phyloP scores from a whole-genome alignment of 64 coral and sea anemone genomes.

The Stylophora pistillata region DNA sequence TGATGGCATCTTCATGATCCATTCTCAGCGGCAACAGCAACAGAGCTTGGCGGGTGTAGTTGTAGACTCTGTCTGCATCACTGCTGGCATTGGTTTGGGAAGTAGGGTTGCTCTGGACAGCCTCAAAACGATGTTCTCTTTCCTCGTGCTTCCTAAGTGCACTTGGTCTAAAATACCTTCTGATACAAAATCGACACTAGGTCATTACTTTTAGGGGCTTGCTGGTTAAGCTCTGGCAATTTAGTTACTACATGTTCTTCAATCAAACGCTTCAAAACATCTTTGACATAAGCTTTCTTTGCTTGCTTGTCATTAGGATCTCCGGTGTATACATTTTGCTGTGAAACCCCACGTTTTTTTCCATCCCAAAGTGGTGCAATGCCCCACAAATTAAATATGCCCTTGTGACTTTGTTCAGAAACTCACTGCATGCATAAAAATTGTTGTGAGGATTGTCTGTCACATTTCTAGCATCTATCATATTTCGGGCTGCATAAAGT shows the following conservation, averaged over 20 bases:
- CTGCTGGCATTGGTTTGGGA: background rate
- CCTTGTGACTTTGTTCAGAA: slow-evolving; percentile 27
- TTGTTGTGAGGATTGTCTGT: slow-evolving; percentile 19
- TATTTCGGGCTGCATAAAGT: slow-evolving; percentile 47
- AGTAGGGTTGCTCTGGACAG: background rate
- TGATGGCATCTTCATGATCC: slow-evolving; percentile 73
- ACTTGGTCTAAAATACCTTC: background rate
- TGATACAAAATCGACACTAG: slow-evolving; percentile 26
- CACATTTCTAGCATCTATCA: slow-evolving; percentile 66
- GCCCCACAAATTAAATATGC: slow-evolving; percentile 40
- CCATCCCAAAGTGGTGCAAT: slow-evolving; percentile 46
- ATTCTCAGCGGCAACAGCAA: slow-evolving; percentile 32
- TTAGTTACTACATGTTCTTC: slow-evolving; percentile 46
- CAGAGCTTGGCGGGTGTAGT: slow-evolving; percentile 55
- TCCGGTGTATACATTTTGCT: background rate
- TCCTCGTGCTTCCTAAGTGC: slow-evolving; percentile 5
- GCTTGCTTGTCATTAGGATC: background rate
- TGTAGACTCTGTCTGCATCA: slow-evolving; percentile 34
- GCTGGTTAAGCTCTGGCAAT: slow-evolving; percentile 10
- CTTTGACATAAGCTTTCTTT: slow-evolving; percentile 18
- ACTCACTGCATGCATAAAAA: slow-evolving; percentile 46
- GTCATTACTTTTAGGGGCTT: background rate
- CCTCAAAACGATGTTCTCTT: slow-evolving; percentile 15
- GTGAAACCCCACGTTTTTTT: background rate
- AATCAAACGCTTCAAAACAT: slow-evolving; percentile 12